phyloP scores from a whole-genome alignment of 2,888 invertebrate species.

The Lapara coniferarum region DNA sequence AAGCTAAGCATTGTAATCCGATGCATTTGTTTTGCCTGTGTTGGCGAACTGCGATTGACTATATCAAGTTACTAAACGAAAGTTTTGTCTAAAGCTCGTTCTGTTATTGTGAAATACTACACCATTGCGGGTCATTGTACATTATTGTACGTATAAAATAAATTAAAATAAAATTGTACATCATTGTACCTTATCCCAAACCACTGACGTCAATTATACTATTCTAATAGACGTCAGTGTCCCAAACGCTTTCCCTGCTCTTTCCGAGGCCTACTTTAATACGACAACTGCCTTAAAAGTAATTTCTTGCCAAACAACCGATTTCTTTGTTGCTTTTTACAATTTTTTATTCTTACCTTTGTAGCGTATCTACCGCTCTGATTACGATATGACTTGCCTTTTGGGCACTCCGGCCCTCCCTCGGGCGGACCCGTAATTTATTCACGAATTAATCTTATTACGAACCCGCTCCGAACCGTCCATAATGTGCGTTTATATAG shows the following conservation, averaged over 20 bases:
- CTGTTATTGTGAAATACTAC: no score
- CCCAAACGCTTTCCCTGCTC: no score
- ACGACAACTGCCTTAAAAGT: not conserved
- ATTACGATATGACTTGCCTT: constrained; percentile 11
- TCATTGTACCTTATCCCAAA: no score
- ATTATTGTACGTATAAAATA: no score
- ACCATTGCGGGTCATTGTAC: no score
- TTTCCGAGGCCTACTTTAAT: no score
- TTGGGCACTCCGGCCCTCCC: constrained; percentile 1
- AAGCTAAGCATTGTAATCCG: not conserved
- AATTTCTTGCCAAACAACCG: not conserved
- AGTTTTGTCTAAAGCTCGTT: no score
- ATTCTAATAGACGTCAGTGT: no score
- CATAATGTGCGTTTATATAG: constrained; percentile 3
- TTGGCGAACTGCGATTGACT: not conserved
- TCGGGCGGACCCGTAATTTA: not conserved
- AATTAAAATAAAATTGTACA: no score
- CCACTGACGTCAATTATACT: no score
- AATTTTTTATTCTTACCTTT: not conserved
- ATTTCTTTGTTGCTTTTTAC: not conserved
- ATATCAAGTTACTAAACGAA: no score
- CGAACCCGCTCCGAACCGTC: not conserved
- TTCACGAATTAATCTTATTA: not conserved
- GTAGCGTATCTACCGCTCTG: not conserved
- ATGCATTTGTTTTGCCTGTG: not conserved